Conservation (phyloP, 2,888 invertebrate genomes). For the Polymixis flavicincta region DNA sequence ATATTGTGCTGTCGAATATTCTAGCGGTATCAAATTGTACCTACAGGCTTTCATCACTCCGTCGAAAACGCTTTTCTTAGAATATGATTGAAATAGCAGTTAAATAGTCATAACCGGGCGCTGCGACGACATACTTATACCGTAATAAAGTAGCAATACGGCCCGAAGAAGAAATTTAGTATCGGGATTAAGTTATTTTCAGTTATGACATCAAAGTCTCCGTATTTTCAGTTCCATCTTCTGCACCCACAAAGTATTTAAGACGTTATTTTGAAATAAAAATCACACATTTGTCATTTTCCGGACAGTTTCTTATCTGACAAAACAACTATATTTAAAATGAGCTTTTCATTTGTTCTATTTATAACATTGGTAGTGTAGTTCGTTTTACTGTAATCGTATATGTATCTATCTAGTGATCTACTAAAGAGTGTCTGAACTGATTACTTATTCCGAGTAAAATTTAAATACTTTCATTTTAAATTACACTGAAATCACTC, state of each 20-base stretch:
- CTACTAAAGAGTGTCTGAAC: background rate
- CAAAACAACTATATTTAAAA: background rate
- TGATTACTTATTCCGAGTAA: background rate
- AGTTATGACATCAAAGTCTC: constrained; percentile 64
- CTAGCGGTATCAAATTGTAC: constrained; percentile 51
- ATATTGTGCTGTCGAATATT: constrained; percentile 65
- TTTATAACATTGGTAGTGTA: background rate
- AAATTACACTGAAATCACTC: background rate
- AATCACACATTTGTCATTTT: constrained; percentile 42
- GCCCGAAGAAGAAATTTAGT: constrained; percentile 71
- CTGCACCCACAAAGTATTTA: constrained; percentile 41
- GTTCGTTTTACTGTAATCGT: background rate
- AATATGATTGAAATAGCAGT: constrained; percentile 84
- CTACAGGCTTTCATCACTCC: constrained; percentile 51
- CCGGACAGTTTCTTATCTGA: constrained; percentile 22
- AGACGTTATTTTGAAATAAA: constrained; percentile 30
- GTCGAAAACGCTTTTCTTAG: constrained; percentile 74
- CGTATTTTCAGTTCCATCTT: constrained; percentile 62
- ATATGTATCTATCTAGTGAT: background rate
- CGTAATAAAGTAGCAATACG: constrained; percentile 79
- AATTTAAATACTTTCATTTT: background rate
- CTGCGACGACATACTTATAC: constrained; percentile 82
- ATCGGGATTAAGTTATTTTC: constrained; percentile 67
- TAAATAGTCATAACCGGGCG: constrained; percentile 79
- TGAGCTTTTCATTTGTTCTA: constrained; percentile 2